Evolutionary conservation across 2,888 invertebrate genomes (phyloP).

Genomic region (Penaeus monodon): DNA sequence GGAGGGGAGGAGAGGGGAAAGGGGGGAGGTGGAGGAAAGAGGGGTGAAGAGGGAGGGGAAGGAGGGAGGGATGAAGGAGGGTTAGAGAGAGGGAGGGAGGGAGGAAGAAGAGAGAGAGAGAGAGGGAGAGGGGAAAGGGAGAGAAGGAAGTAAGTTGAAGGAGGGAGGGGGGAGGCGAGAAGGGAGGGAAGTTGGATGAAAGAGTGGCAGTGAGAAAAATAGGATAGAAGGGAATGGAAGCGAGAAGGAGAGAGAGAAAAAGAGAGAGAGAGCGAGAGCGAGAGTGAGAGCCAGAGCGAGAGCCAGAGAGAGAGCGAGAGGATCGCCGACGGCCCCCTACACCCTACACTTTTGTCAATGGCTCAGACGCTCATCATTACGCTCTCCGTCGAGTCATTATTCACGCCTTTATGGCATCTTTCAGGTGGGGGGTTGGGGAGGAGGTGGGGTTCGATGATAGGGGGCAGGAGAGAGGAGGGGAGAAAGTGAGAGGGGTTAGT

Average conservation of each 20-base stretch:
- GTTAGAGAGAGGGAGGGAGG: background rate
- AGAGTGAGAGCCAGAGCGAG: background rate
- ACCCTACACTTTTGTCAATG: no score
- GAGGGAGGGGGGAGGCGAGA: background rate
- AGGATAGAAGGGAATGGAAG: background rate
- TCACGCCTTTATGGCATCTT: no score
- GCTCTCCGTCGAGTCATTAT: no score
- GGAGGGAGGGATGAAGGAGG: no score
- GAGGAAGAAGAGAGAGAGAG: no score
- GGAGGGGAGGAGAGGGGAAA: no score
- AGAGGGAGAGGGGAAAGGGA: no score
- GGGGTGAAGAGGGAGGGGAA: background rate
- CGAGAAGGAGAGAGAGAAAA: constrained; percentile 3
- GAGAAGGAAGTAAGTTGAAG: background rate
- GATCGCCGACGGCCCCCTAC: no score
- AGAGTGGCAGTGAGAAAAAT: no score
- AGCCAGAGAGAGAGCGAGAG: background rate
- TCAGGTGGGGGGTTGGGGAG: background rate
- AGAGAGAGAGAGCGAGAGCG: constrained; percentile 14
- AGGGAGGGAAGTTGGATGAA: no score
- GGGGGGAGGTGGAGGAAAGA: background rate
- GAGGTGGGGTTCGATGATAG: background rate
- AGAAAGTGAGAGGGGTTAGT: constrained; percentile 1
- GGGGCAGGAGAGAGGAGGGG: background rate
- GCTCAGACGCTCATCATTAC: no score